A percentile compares a stretch with the other conserved stretches of the same genome.
phyloP scores from a whole-genome alignment of 2,113 vertebrate genomes.

The Hippolais icterina region DNA sequence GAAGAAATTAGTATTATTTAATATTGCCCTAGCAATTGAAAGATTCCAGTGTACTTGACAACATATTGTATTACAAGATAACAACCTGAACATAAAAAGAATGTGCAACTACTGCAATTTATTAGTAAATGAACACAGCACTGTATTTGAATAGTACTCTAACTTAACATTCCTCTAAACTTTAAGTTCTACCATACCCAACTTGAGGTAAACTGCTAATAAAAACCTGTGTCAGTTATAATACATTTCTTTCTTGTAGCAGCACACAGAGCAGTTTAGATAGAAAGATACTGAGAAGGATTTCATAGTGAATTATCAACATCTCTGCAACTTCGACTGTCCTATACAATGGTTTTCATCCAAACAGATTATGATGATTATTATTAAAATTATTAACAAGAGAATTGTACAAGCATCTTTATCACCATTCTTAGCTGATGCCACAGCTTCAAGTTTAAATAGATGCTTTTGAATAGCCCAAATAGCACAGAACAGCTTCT shows the following conservation, averaged over 20 bases:
- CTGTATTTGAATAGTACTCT: neutral
- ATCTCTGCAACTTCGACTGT: neutral
- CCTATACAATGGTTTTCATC: neutral
- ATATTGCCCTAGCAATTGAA: neutral
- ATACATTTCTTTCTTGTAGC: neutral
- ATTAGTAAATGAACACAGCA: neutral
- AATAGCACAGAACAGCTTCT: neutral
- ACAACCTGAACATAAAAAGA: neutral
- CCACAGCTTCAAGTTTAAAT: neutral
- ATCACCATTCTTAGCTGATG: neutral
- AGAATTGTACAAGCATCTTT: neutral
- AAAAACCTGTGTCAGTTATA: neutral
- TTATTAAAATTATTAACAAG: neutral
- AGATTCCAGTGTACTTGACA: neutral
- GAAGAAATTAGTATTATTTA: neutral
- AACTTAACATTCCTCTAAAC: neutral
- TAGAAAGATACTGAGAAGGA: neutral
- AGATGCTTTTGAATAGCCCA: neutral
- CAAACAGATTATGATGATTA: neutral
- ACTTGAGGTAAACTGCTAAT: neutral
- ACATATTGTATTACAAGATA: neutral
- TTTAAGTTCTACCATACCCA: neutral
- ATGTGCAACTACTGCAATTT: neutral
- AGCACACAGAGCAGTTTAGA: neutral
- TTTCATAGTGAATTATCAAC: neutral